Evolutionary conservation across 2,797 vertebrate genomes (phyloP).

Genomic region (Phrynocephalus forsythii): DNA sequence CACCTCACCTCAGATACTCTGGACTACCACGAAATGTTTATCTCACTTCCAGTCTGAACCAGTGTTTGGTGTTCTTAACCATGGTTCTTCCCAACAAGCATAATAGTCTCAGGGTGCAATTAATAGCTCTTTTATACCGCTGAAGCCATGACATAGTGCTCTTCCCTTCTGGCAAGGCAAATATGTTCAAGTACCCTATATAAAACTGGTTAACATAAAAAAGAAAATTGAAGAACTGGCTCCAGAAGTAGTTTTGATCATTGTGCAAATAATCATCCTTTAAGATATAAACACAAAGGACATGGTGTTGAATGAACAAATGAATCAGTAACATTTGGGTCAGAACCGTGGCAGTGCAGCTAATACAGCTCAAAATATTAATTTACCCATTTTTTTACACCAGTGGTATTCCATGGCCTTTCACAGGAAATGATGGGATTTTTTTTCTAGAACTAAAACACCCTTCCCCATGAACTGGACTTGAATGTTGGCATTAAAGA

Average conservation of each 20-base stretch:
- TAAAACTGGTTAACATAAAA: slow-evolving; percentile 36
- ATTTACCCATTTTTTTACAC: slow-evolving; percentile 72
- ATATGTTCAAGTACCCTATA: slow-evolving; percentile 53
- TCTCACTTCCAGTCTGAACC: too few relatives aligned
- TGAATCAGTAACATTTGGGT: slow-evolving; percentile 62
- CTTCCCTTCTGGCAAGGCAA: slow-evolving; percentile 46
- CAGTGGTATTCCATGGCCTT: slow-evolving; percentile 79
- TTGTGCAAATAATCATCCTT: slow-evolving; percentile 53
- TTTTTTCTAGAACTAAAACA: slow-evolving; percentile 31
- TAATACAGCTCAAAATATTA: slow-evolving; percentile 76
- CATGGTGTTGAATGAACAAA: slow-evolving; percentile 59
- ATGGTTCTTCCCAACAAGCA: not conserved
- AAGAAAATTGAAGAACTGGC: slow-evolving; percentile 49
- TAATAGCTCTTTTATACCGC: not conserved
- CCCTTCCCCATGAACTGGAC: slow-evolving; percentile 41
- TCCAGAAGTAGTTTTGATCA: slow-evolving; percentile 58
- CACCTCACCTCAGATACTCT: too few relatives aligned
- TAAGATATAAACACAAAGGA: slow-evolving; percentile 59
- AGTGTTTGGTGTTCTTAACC: not conserved
- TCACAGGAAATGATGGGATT: slow-evolving; percentile 59
- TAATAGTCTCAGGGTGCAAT: not conserved
- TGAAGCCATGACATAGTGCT: slow-evolving; percentile 23
- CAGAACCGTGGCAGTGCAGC: slow-evolving; percentile 69
- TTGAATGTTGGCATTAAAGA: slow-evolving; percentile 64
- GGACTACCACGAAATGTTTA: too few relatives aligned